Evolutionary conservation across 64 coral and sea anemone species (phyloP), one percentile per base, ranked within the genome.

Genomic region (Cladopsammia gracilis): DNA sequence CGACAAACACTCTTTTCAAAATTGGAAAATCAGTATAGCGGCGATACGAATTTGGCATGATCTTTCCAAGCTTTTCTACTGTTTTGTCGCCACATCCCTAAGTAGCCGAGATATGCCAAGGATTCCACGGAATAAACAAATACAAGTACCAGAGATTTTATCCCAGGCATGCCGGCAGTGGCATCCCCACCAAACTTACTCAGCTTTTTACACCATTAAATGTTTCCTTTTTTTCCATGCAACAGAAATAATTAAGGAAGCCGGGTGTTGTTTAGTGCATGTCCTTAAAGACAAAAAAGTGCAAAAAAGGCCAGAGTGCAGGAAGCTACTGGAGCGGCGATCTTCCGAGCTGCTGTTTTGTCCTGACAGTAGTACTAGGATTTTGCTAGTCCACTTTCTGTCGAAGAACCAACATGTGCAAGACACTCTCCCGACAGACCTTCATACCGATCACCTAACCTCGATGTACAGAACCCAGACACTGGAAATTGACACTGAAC

Each of bases 221-320:
- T 34, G 34, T 34, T 34, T 34, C 34, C 34, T 81, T 44, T 81
- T 2, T 18, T 84, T 11, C 10, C 24, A 14, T 20, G 1, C 9
- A 20, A 47, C 45, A 84, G 80, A 67, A 49, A 14, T 68, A 2
- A 48, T 60, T 8, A 46, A 46, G 19, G 80, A 84, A 18, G 80
- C 80, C 0, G 43, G 43, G 4, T 10, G 42, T 6, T 24, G 44
- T 84, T 49, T 84, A 48, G 20, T 67, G 10, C 46, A 84, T 47
- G 20, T 84, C 13, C 60, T 84, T 3, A 49, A 19, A 47, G 80
- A 84, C 46, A 24, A 48, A 24, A 84, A 48, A 4, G 13, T 84
- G 8, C 80, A 66, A 43, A 51, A 25, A 18, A 84, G 20, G 20
- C 80, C 80, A 48, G 80, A 84, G 44, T 67, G 80, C 45, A 48